phyloP scores from a whole-genome alignment of 2,113 vertebrate species.

The Poecilia latipinna region DNA sequence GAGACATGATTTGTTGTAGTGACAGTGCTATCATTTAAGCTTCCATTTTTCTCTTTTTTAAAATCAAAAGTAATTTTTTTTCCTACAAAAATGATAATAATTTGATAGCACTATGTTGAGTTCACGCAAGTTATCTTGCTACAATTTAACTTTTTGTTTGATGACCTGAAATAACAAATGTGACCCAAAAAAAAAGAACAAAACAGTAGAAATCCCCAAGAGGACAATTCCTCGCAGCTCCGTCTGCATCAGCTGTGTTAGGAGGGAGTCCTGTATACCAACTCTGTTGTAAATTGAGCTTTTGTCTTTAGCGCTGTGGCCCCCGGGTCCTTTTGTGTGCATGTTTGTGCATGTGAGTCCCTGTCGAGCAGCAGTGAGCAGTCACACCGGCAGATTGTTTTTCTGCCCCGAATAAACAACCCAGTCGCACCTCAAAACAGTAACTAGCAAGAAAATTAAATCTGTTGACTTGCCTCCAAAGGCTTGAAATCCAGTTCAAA shows the following conservation, averaged over 20 bases:
- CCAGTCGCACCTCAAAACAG: background rate
- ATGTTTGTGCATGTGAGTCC: background rate
- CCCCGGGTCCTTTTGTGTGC: background rate
- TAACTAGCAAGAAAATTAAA: background rate
- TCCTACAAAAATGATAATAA: background rate
- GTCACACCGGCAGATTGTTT: background rate
- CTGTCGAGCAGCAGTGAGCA: background rate
- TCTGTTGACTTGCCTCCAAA: background rate
- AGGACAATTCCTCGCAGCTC: background rate
- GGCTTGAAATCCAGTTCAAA: background rate
- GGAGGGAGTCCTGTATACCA: background rate
- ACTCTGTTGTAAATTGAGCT: slow-evolving; percentile 4
- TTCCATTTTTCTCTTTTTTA: background rate
- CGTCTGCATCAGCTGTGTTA: background rate
- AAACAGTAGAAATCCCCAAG: background rate
- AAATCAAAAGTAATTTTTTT: too few relatives aligned
- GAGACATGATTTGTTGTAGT: background rate
- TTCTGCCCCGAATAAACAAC: background rate
- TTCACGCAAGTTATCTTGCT: background rate
- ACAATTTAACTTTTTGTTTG: too few relatives aligned
- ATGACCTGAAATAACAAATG: background rate
- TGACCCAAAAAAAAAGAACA: background rate
- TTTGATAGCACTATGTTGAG: background rate
- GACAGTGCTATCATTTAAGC: background rate
- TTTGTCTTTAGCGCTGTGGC: background rate